Conservation (phyloP, 2,113 vertebrate genomes). For the Dendrocopos noguchii region DNA sequence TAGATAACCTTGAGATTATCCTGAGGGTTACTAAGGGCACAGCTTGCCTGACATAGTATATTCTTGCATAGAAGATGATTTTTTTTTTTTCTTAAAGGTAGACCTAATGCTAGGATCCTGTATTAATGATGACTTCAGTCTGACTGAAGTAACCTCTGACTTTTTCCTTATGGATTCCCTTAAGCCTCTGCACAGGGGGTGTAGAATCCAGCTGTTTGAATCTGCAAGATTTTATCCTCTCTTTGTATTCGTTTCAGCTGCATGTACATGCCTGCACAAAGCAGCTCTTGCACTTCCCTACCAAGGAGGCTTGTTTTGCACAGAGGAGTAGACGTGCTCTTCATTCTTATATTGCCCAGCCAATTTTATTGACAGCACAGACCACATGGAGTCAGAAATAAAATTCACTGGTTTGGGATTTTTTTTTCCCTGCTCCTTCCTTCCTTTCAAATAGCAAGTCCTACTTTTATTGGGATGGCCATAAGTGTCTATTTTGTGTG, state of each 20-base stretch:
- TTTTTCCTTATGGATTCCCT: slow-evolving; percentile 20
- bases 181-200: neutral
- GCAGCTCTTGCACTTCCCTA: neutral
- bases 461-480: neutral
- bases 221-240: neutral
- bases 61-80: neutral
- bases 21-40: neutral
- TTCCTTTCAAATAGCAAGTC: neutral
- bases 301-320: neutral
- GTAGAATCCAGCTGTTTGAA: neutral
- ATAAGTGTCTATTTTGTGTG: neutral
- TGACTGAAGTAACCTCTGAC: slow-evolving; percentile 10
- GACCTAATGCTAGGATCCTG: neutral
- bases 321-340: neutral
- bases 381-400: neutral
- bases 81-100: neutral
- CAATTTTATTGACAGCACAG: neutral
- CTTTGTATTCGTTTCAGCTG: neutral
- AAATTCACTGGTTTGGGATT: no score
- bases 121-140: neutral
- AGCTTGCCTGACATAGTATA: neutral
- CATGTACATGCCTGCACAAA: fast-evolving
- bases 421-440: neutral
- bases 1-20: neutral
- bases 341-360: neutral